Conservation (phyloP, 2,797 vertebrate species). For the Coilia nasus region DNA sequence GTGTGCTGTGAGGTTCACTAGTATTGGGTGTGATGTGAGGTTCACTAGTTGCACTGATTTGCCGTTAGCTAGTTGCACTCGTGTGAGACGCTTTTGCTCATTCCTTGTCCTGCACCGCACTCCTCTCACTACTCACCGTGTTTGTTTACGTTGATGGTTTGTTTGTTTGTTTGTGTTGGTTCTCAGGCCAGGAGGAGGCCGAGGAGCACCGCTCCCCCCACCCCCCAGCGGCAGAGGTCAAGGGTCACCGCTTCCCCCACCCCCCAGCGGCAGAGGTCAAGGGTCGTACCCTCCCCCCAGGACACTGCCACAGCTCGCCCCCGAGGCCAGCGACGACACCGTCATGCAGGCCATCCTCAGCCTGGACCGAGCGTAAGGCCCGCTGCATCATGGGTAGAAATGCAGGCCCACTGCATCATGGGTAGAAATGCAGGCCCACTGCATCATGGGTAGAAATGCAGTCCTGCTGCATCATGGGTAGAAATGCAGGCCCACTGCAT, state of each 20-base stretch:
- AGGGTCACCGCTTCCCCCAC: slow-evolving; percentile 58
- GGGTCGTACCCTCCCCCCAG: slow-evolving; percentile 70
- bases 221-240: slow-evolving; percentile 66
- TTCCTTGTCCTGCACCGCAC: too few species aligned
- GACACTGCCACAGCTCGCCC: slow-evolving; percentile 56
- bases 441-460: too few species aligned
- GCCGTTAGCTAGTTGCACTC: too few species aligned
- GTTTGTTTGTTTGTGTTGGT: slow-evolving; percentile 13
- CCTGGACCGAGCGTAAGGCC: slow-evolving; percentile 74
- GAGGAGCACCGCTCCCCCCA: slow-evolving; percentile 56
- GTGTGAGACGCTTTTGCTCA: too few species aligned
- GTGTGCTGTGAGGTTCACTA: too few species aligned
- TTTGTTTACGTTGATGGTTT: not conserved
- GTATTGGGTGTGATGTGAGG: not conserved
- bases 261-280: slow-evolving; percentile 67
- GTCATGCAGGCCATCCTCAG: slow-evolving; percentile 78
- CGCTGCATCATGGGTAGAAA: not conserved
- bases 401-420: too few species aligned
- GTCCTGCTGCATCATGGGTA: too few species aligned
- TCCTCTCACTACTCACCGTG: too few species aligned
- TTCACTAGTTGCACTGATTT: too few species aligned
- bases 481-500: slow-evolving; percentile 64
- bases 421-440: not conserved
- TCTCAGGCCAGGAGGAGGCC: slow-evolving; percentile 51
- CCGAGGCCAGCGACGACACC: slow-evolving; percentile 74